Evolutionary conservation across 1,140 invertebrate species (phyloP), one percentile per base, ranked within the genome.

Genomic region (Achatina immaculata): DNA sequence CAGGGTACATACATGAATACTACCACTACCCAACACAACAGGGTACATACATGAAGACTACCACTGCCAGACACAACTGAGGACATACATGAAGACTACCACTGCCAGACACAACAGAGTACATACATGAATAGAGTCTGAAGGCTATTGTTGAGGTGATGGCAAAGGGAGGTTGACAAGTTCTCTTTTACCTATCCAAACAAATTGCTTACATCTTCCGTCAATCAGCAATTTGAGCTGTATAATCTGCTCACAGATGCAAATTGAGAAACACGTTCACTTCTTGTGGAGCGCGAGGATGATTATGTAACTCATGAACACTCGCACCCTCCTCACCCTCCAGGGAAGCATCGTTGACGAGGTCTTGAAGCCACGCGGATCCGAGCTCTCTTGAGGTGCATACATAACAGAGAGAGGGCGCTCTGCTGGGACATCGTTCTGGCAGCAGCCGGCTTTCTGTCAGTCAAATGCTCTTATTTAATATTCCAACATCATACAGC

Each of bases 241-340:
- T 21, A 34, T 69, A 69, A 69, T 69, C 71, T 45, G 71, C 71
- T 73, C 71, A 73, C 71, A 73, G 28, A 73, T 73, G 71, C 71
- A 73, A 73, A 73, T 73, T 73, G 71, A 31, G 42, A 43, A 48
- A 73, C 71, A 73, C 71, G 71, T 48, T n/a, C 19, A n/a, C 71
- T 69, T 69, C 68, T 69, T 69, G 6, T 2, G 71, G 28, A 24
- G 48, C 71, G 19, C 21, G 0, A 7, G 4, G 40, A 24, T 42
- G 71, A 73, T 48, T 43, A 43, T 43, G 43, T 34, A 73, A 73
- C 28, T 51, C 43, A 43, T 48, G 48, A 40, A 73, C n/a, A 21
- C 36, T 34, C 14, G 24, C 68, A 69, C 42, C 42, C 68, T 42
- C n/a, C 36, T 2, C 6, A 43, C n/a, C 36, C 36, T 38, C 16